Evolutionary conservation across 2,888 invertebrate genomes (phyloP).

Genomic region (Chrysolina oricalcia): DNA sequence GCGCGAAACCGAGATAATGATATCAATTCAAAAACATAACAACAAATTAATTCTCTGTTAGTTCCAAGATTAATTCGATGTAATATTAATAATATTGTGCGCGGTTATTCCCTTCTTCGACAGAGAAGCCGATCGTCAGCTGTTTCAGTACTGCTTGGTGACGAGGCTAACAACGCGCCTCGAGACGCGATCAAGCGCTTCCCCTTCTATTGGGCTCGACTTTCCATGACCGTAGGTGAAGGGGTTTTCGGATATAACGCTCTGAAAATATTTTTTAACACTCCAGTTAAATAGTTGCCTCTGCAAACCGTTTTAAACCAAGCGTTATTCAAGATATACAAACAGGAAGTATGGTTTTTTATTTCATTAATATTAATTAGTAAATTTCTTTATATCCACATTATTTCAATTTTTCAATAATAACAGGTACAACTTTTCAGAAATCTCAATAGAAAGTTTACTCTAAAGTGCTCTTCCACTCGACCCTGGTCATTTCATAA

Average conservation of each 20-base stretch:
- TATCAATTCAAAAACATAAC: conserved; percentile 14
- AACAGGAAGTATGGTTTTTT: too few species aligned
- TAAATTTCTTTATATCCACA: too few species aligned
- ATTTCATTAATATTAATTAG: too few species aligned
- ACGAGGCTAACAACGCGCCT: conserved; percentile 19
- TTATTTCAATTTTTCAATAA: too few species aligned
- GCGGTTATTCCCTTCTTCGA: conserved; percentile 36
- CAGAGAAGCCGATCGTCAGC: conserved; percentile 30
- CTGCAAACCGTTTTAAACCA: too few species aligned
- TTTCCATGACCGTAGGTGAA: background rate
- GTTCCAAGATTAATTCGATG: conserved; percentile 8
- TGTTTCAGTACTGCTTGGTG: conserved; percentile 26
- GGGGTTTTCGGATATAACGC: background rate
- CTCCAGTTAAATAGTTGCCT: too few species aligned
- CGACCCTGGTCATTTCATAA: too few species aligned
- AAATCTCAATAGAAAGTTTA: too few species aligned
- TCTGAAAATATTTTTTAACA: too few species aligned
- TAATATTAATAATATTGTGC: background rate
- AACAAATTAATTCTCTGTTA: background rate
- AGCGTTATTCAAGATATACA: too few species aligned
- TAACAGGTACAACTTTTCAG: too few species aligned
- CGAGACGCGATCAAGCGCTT: conserved; percentile 4
- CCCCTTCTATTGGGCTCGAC: background rate
- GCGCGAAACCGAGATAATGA: conserved; percentile 10
- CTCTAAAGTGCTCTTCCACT: too few species aligned